phyloP scores from a whole-genome alignment of 2,888 invertebrate species.

The Octodonta nipae region DNA sequence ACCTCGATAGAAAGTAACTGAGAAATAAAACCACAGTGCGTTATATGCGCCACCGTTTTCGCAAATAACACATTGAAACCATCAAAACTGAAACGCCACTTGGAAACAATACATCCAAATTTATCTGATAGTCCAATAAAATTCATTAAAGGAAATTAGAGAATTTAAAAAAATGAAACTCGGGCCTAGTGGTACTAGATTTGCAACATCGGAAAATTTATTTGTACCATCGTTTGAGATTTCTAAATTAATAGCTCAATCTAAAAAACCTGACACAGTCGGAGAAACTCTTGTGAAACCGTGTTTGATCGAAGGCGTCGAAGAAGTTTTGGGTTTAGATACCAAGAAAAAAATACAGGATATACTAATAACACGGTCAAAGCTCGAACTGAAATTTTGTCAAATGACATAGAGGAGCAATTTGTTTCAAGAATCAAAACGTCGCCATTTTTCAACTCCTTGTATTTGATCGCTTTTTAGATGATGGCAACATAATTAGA shows the following conservation, averaged over 20 bases:
- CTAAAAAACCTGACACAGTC: slow-evolving; percentile 12
- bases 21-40: too few species aligned
- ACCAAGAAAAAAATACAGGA: too few species aligned
- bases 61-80: neutral
- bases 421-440: slow-evolving; percentile 7
- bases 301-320: slow-evolving; percentile 8
- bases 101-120: neutral
- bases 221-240: slow-evolving; percentile 12
- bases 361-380: too few species aligned
- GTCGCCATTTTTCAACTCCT: too few species aligned
- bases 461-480: too few species aligned
- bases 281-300: slow-evolving; percentile 11
- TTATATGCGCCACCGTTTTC: too few species aligned
- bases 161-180: slow-evolving; percentile 12
- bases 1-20: too few species aligned
- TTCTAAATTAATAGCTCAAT: slow-evolving; percentile 12
- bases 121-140: too few species aligned
- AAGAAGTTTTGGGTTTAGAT: slow-evolving; percentile 11
- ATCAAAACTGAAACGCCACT: neutral
- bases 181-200: slow-evolving; percentile 7
- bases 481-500: too few species aligned
- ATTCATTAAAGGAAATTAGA: too few species aligned
- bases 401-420: slow-evolving; percentile 8
- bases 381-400: too few species aligned
- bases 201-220: slow-evolving; percentile 10